These are phyloP conservation scores for Tapirus indicus DNA, from an alignment of 2,797 vertebrate genomes.

Conservation along the genomic window DNA sequence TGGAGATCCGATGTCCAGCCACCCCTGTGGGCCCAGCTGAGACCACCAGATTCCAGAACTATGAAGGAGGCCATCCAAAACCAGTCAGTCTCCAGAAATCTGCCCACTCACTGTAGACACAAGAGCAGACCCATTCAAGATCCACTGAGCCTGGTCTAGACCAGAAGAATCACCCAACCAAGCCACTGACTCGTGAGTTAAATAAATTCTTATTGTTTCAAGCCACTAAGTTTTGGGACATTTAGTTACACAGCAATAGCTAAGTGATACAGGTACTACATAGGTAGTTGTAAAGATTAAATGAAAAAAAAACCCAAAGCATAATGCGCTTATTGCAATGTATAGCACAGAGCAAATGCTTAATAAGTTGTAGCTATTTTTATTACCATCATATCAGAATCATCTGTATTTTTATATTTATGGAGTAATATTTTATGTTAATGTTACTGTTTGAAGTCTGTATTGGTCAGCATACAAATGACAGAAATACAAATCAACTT, in stretches of 20 bases:
- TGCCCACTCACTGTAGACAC: not conserved
- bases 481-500: slow-evolving; percentile 3
- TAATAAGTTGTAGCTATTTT: not conserved
- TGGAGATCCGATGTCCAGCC: not conserved
- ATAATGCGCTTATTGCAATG: not conserved
- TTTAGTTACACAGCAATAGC: not conserved
- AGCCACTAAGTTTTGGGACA: not conserved
- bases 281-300: not conserved
- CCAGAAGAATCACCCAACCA: not conserved
- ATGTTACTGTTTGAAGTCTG: slow-evolving; percentile 3
- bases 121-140: not conserved
- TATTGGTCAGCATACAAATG: not conserved
- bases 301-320: not conserved
- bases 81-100: not conserved
- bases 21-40: not conserved
- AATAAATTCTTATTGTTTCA: not conserved
- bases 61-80: not conserved
- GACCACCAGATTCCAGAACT: not conserved
- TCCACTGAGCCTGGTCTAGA: not conserved
- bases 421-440: not conserved
- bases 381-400: not conserved
- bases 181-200: not conserved
- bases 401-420: not conserved
- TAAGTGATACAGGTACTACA: not conserved
- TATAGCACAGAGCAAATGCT: not conserved